Percentiles rank a stretch among this genome's conserved stretches.
These are phyloP conservation scores for Nannoperca australis DNA, from an alignment of 2,797 vertebrate species.

Conservation along the genomic window DNA sequence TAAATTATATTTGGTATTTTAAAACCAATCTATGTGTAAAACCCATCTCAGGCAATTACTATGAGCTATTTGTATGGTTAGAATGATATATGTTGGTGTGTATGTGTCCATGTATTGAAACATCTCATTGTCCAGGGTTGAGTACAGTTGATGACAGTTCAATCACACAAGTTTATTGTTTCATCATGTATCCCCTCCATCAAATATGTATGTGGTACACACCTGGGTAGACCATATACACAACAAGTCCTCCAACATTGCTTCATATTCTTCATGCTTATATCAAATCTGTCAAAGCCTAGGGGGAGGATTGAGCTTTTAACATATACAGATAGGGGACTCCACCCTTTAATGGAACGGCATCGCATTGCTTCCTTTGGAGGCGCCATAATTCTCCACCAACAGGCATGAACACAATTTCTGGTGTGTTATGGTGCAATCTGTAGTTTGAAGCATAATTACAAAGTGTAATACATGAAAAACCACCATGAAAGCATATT, in stretches of 20 bases:
- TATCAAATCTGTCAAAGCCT: conserved; percentile 68
- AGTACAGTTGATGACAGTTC: conserved; percentile 57
- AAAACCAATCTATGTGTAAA: conserved; percentile 53
- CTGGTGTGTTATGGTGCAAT: conserved; percentile 51
- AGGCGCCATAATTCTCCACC: conserved; percentile 59
- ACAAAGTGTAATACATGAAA: conserved; percentile 64
- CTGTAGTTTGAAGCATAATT: conserved; percentile 70
- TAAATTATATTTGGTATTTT: conserved; percentile 56
- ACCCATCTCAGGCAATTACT: conserved; percentile 41
- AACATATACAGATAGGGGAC: conserved; percentile 61
- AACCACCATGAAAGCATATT: conserved; percentile 64
- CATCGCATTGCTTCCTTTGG: conserved; percentile 31
- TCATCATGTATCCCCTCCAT: conserved; percentile 44
- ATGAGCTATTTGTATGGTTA: conserved; percentile 22
- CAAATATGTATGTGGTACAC: conserved; percentile 79
- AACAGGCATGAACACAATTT: conserved; percentile 47
- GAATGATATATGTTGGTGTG: conserved; percentile 27
- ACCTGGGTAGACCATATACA: conserved; percentile 80
- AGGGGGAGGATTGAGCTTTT: conserved; percentile 61
- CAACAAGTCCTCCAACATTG: conserved; percentile 33
- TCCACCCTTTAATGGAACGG: conserved; percentile 53
- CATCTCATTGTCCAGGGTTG: conserved; percentile 50
- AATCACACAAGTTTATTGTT: conserved; percentile 64
- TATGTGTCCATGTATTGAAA: conserved; percentile 37
- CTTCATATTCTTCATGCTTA: conserved; percentile 74